Evolutionary conservation across 2,797 vertebrate genomes (phyloP).

Genomic region (Aythya fuligula): DNA sequence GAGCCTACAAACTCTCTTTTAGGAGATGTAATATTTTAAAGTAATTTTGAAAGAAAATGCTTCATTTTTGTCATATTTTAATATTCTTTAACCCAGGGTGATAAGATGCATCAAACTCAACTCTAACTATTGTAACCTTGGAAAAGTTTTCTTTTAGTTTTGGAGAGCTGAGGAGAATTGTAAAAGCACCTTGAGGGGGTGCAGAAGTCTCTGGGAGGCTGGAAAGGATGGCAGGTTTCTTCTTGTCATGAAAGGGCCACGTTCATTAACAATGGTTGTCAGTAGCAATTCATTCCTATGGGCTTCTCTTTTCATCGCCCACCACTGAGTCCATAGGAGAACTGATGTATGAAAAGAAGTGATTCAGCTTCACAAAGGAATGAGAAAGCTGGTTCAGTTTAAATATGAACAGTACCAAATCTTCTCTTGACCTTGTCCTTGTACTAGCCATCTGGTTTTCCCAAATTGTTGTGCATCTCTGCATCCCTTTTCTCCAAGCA

Average conservation of each 20-base stretch:
- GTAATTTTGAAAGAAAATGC: constrained; percentile 27
- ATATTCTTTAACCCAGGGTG: background rate
- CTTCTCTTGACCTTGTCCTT: background rate
- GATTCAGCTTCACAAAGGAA: background rate
- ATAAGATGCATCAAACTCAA: background rate
- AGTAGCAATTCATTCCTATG: background rate
- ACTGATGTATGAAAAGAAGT: background rate
- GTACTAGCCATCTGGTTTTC: background rate
- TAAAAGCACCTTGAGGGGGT: background rate
- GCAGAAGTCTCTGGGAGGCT: background rate
- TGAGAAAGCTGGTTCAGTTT: background rate
- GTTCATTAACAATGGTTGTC: background rate
- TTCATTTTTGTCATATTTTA: constrained; percentile 20
- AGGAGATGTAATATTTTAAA: constrained; percentile 1
- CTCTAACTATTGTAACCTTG: background rate
- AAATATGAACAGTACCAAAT: background rate
- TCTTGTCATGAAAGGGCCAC: background rate
- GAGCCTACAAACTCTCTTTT: background rate
- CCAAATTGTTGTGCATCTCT: background rate
- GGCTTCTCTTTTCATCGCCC: background rate
- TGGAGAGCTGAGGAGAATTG: background rate
- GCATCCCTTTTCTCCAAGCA: background rate
- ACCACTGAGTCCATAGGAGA: background rate
- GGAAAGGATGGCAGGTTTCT: background rate
- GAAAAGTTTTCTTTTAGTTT: constrained; percentile 1